Evolutionary conservation across 2,797 vertebrate genomes (phyloP).

Genomic region (Oryzias sinensis): DNA sequence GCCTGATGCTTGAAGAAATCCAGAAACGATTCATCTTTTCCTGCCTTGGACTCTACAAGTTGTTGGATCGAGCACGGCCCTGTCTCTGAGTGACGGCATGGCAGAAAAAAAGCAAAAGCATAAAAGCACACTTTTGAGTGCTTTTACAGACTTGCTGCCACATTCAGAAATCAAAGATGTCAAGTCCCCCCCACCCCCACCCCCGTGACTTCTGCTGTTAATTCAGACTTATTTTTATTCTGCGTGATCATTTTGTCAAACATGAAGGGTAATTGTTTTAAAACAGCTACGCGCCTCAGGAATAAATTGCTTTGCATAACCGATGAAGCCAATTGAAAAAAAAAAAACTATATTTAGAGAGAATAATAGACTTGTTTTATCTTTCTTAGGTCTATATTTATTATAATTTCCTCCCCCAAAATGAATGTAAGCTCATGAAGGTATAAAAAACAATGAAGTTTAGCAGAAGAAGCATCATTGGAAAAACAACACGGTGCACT

Average conservation of each 20-base stretch:
- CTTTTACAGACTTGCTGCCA: slow-evolving; percentile 19
- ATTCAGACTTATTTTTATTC: slow-evolving; percentile 1
- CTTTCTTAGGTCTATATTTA: slow-evolving; percentile 75
- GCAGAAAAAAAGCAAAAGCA: slow-evolving; percentile 17
- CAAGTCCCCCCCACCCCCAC: neutral
- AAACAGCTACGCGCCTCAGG: slow-evolving; percentile 69
- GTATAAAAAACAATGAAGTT: slow-evolving; percentile 5
- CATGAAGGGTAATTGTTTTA: slow-evolving; percentile 17
- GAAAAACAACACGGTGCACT: slow-evolving; percentile 35
- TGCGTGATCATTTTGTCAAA: neutral
- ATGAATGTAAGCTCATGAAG: slow-evolving; percentile 56
- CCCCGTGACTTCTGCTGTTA: slow-evolving; percentile 5
- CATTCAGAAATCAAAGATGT: slow-evolving; percentile 20
- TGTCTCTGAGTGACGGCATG: slow-evolving; percentile 23
- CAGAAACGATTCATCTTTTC: too few relatives aligned
- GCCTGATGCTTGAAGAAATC: slow-evolving; percentile 31
- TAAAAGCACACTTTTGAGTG: slow-evolving; percentile 10
- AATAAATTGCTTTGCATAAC: slow-evolving; percentile 61
- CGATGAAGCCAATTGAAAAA: slow-evolving; percentile 57
- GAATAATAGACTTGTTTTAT: slow-evolving; percentile 71
- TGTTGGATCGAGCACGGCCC: slow-evolving; percentile 7
- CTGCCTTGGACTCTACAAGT: too few relatives aligned
- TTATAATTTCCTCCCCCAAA: slow-evolving; percentile 58
- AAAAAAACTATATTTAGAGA: slow-evolving; percentile 52
- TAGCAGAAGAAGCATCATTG: slow-evolving; percentile 7